Evolutionary conservation across 2,797 vertebrate genomes (phyloP).

Genomic region (Mallotus villosus): DNA sequence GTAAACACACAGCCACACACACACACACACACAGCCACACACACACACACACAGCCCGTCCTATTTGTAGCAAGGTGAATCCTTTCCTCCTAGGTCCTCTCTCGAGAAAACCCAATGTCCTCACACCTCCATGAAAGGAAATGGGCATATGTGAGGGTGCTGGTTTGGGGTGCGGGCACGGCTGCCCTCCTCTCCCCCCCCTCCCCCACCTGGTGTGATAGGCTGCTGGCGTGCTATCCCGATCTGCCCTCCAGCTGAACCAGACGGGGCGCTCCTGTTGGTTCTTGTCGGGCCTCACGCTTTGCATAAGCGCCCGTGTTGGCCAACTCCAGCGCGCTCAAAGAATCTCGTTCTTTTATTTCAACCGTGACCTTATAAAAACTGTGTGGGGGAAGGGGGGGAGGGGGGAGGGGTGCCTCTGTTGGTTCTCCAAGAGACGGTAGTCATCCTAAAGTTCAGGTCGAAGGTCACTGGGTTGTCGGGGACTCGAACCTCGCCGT

Average conservation of each 20-base stretch:
- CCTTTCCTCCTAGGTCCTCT: background rate
- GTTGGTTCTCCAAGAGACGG: too few relatives aligned
- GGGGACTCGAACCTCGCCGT: too few relatives aligned
- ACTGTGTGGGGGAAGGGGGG: too few relatives aligned
- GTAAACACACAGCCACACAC: too few relatives aligned
- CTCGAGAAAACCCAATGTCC: too few relatives aligned
- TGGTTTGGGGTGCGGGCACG: too few relatives aligned
- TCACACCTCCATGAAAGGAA: background rate
- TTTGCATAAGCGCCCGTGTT: conserved; percentile 1
- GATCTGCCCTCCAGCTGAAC: conserved; percentile 39
- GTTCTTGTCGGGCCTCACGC: conserved; percentile 37
- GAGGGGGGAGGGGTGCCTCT: too few relatives aligned
- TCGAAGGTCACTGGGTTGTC: too few relatives aligned
- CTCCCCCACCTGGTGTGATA: background rate
- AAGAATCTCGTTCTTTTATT: too few relatives aligned
- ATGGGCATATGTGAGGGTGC: background rate
- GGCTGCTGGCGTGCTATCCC: conserved; percentile 35
- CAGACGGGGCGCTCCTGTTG: conserved; percentile 40
- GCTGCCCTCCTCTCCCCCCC: background rate
- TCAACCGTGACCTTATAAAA: too few relatives aligned
- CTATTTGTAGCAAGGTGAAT: background rate
- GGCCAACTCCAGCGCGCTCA: too few relatives aligned
- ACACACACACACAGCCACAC: background rate
- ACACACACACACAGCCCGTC: background rate
- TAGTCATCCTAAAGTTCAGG: too few relatives aligned